Base-by-base conservation (phyloP, 2,888 invertebrate species). In the Tiliacea citrago region DNA sequence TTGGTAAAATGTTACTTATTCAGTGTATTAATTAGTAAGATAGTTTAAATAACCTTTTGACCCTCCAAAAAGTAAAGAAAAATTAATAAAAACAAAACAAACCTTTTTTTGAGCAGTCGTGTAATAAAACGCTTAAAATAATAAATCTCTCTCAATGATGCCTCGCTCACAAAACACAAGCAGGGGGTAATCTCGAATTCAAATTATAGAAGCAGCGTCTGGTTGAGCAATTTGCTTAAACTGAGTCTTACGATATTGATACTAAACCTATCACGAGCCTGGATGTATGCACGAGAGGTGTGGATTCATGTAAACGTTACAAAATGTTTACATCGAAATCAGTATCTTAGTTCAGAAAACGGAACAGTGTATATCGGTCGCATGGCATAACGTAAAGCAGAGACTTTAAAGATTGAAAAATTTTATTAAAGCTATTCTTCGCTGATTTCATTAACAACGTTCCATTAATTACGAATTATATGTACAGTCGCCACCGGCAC, bases 201-300 rank as follows among this genome's bases (percentile, higher is more conserved):
- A 84, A 79, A 85, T 82, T 79, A 63, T 68, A 57, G 67, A 35
- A 67, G 55, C 63, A 42, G 55, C 47, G 45, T 69, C 69, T 69
- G 21, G 68, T 53, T 45, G 58, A 67, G 55, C 70, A 81, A 84
- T 80, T 82, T 84, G 77, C 80, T 71, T 79, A 85, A 86, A 82
- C 77, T 73, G 73, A 53, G 7, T n/a, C 73, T 65, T 35, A 42
- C 45, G 39, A 62, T 74, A 63, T 76, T 66, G 74, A 75, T 75
- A 68, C 51, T 70, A 77, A 71, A 73, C 45, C 49, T 58, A 49
- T 68, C 81, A n/a, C 2, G 57, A 55, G 0, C 21, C 4, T 24
- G 21, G 49, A 73, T 62, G 29, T 66, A 69, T 62, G 39, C 45
- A 45, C 7, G 9, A 5, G 29, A 75, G 72, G 69, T 83, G 83